These are phyloP conservation scores for Spodoptera exigua DNA, from an alignment of 2,888 invertebrate genomes.

Conservation along the genomic window DNA sequence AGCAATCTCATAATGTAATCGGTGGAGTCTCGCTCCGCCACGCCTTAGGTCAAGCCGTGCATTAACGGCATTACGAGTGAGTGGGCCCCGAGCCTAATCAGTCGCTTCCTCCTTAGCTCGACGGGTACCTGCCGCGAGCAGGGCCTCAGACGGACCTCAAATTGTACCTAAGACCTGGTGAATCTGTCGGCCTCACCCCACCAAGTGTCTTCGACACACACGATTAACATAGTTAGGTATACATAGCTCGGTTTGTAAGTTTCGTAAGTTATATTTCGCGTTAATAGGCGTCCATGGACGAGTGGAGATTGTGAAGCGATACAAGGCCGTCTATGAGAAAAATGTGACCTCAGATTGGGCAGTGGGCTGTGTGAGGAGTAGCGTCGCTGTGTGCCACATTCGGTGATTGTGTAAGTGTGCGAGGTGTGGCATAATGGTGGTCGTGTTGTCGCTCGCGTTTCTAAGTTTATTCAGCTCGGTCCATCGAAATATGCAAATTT, in stretches of 20 bases:
- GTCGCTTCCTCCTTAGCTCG: conserved; percentile 72
- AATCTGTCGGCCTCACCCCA: conserved; percentile 76
- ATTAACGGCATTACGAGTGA: conserved; percentile 51
- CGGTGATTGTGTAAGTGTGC: conserved; percentile 59
- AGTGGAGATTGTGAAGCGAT: conserved; percentile 60
- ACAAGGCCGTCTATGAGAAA: conserved; percentile 79
- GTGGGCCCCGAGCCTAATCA: conserved; percentile 73
- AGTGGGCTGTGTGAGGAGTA: conserved; percentile 61
- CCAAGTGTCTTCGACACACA: conserved; percentile 72
- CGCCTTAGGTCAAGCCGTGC: conserved; percentile 69
- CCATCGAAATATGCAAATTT: conserved; percentile 62
- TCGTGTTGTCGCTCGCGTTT: conserved; percentile 47
- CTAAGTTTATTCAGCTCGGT: conserved; percentile 49
- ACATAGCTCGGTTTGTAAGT: conserved; percentile 70
- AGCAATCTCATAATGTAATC: conserved; percentile 58
- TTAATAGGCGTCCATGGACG: conserved; percentile 66
- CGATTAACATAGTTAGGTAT: conserved; percentile 64
- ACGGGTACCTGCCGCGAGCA: conserved; percentile 60
- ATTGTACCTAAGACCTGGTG: conserved; percentile 70
- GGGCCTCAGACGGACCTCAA: conserved; percentile 67
- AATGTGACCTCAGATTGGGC: conserved; percentile 75
- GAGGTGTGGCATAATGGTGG: conserved; percentile 58
- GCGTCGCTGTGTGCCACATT: conserved; percentile 63
- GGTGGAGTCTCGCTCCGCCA: conserved; percentile 47
- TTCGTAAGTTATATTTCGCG: conserved; percentile 67